Conservation (phyloP, 2,888 invertebrate species). For the Mythimna lalbum region DNA sequence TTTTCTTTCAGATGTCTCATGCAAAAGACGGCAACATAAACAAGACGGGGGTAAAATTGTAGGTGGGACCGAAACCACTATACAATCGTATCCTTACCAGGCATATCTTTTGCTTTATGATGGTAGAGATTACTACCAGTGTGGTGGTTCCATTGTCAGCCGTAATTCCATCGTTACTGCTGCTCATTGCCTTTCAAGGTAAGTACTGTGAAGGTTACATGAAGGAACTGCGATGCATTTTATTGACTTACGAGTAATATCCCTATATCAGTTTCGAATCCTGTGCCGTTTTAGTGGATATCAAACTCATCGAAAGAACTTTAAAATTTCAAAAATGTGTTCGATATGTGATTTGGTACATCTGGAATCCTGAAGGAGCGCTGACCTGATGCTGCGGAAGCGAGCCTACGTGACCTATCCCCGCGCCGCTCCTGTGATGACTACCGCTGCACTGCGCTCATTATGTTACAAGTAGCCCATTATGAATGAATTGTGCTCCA, state of each 20-base stretch:
- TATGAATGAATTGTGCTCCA: no score
- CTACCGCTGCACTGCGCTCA: no score
- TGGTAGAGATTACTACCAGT: constrained; percentile 76
- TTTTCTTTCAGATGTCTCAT: constrained; percentile 70
- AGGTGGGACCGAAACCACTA: constrained; percentile 81
- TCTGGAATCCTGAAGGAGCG: no score
- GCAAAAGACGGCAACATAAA: constrained; percentile 66
- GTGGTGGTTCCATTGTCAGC: constrained; percentile 87
- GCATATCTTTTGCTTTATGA: constrained; percentile 78
- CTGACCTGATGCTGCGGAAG: no score
- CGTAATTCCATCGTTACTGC: constrained; percentile 81
- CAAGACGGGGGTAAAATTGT: constrained; percentile 79
- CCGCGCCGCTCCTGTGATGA: no score
- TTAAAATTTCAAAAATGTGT: no score
- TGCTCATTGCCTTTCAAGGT: constrained; percentile 87
- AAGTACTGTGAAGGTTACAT: constrained; percentile 35
- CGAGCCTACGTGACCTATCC: no score
- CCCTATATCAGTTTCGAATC: not conserved
- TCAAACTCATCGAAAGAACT: no score
- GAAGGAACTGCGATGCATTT: not conserved
- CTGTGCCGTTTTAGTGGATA: not conserved
- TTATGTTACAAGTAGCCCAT: no score
- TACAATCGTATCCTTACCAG: constrained; percentile 81
- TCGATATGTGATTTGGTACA: no score
- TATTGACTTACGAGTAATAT: not conserved